Evolutionary conservation across 1,140 invertebrate species (phyloP).

Genomic region (Drosophila parvula): DNA sequence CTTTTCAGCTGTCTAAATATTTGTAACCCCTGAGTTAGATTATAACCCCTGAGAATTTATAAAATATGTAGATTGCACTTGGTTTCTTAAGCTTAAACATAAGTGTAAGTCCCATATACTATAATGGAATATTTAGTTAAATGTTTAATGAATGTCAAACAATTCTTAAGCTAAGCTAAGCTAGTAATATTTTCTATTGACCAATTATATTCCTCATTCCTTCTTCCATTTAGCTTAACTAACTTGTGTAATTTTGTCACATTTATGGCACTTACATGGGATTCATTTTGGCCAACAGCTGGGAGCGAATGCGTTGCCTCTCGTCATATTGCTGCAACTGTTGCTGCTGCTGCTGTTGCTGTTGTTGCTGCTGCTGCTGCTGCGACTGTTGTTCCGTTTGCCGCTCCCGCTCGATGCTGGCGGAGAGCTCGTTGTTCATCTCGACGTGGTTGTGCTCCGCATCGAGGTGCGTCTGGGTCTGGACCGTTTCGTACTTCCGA

Average conservation of each 20-base stretch:
- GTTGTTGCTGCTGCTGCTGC: slow-evolving; percentile 12
- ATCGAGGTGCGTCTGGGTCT: slow-evolving; percentile 88
- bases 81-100: too few species aligned
- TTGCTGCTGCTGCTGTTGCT: slow-evolving; percentile 86
- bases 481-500: slow-evolving; percentile 90
- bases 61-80: too few species aligned
- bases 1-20: too few species aligned
- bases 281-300: slow-evolving; percentile 83
- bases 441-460: slow-evolving; percentile 86
- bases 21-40: too few species aligned
- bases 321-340: slow-evolving; percentile 67
- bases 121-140: too few species aligned
- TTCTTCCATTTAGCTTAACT: background rate
- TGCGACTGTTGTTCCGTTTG: slow-evolving; percentile 58
- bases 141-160: too few species aligned
- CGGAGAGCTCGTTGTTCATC: slow-evolving; percentile 90
- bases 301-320: slow-evolving; percentile 75
- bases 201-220: too few species aligned
- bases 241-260: slow-evolving; percentile 1
- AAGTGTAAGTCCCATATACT: too few species aligned
- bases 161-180: background rate
- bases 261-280: slow-evolving; percentile 74
- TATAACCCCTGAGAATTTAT: too few species aligned
- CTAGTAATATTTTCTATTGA: too few species aligned
- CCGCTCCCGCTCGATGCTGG: slow-evolving; percentile 91